Base-by-base conservation (phyloP, 2,113 vertebrate genomes). In the Oncorhynchus tshawytscha region DNA sequence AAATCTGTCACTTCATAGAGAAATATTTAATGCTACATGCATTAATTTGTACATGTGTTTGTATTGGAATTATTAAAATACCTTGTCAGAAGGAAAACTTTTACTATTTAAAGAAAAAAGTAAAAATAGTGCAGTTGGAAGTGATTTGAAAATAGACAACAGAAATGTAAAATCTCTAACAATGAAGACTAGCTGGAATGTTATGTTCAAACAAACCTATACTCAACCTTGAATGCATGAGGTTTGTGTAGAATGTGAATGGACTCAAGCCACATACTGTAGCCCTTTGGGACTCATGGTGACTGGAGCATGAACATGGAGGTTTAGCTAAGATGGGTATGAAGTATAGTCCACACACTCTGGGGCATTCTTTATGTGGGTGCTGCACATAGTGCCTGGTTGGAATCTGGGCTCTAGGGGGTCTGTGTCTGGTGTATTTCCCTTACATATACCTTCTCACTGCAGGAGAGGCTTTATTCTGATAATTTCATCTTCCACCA, bases 281-380 rank as follows among this genome's bases (percentile, higher is more conserved):
- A 79, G 79, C 81, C 65, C 74, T 80, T 81, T 77, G 81, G 76
- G 71, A 78, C 65, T 81, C 54, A 0, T 72, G 79, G 72, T 73
- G 81, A 72, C 66, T 84, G 72, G 79, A 57, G 84, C 85, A 78
- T 85, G 72, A 86, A 86, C 76, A 76, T 29, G 5, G 29, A 74
- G 75, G 27, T 79, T 75, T 29, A 71, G 71, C 20, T 59, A 66
- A 65, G 70, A 74, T 0, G 8, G 60, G 18, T 45, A 75, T 76
- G 22, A 85, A 78, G 76, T 77, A 1, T 77, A 76, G 45, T 72
- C 51, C 31, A 34, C 16, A 64, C 34, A 3, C 65, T 49, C 51
- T 22, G 16, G 13, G 18, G 13, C 31, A 66, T 59, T 77, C n/a
- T 75, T 24, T 51, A 6, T 59, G 59, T 77, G 69, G 31, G 54